Conservation (phyloP, 2,888 invertebrate genomes). For the Chloromyia formosa region DNA sequence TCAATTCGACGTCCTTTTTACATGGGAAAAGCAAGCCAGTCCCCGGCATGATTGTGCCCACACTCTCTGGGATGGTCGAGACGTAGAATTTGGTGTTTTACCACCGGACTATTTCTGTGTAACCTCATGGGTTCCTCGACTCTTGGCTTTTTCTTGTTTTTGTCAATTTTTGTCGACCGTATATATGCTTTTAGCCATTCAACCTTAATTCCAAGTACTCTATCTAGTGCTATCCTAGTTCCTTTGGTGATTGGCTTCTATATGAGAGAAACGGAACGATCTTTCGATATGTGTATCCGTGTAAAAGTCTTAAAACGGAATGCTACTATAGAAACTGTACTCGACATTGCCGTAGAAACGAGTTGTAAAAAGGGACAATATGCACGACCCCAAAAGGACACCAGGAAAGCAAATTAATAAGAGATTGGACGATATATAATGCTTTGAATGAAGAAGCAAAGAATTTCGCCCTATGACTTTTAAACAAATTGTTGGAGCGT, state of each 20-base stretch:
- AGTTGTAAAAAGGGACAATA: not conserved
- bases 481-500: no score
- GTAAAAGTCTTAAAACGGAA: constrained; percentile 17
- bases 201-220: constrained; percentile 16
- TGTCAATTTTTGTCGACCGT: not conserved
- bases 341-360: constrained; percentile 39
- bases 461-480: constrained; percentile 26
- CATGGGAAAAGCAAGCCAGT: not conserved
- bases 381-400: not conserved
- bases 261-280: not conserved
- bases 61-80: not conserved
- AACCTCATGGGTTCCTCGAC: constrained; percentile 42
- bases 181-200: not conserved
- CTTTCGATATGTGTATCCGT: not conserved
- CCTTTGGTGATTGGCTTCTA: constrained; percentile 39
- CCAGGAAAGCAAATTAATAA: constrained; percentile 35
- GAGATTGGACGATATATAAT: constrained; percentile 38
- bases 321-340: constrained; percentile 40
- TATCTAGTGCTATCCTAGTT: not conserved
- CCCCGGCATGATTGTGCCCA: not conserved
- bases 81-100: constrained; percentile 22
- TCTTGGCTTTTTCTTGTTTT: constrained; percentile 21
- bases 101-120: constrained; percentile 30
- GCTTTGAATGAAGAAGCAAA: constrained; percentile 18
- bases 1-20: not conserved